Evolutionary conservation across 2,113 vertebrate species (phyloP).

Genomic region (Callipepla californica): DNA sequence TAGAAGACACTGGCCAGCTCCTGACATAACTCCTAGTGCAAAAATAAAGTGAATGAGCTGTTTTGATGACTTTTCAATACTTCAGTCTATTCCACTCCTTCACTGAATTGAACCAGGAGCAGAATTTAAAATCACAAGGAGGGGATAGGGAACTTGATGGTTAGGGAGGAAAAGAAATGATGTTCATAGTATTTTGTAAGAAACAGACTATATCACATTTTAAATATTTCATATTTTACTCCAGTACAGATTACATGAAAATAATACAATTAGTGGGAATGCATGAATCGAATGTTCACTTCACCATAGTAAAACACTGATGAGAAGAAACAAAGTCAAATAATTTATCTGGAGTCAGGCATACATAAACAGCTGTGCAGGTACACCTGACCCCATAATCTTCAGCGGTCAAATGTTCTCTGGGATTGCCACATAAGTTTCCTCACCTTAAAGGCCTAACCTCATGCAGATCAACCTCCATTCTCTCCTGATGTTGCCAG

Average conservation of each 20-base stretch:
- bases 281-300: not conserved
- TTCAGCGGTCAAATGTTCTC: accelerated
- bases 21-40: not conserved
- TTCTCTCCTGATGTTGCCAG: not conserved
- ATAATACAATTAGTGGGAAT: not conserved
- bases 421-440: accelerated
- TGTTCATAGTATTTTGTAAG: not conserved
- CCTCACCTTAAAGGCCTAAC: not conserved
- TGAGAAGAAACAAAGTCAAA: not conserved
- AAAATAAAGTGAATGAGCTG: not conserved
- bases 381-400: not conserved
- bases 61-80: not conserved
- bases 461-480: not conserved
- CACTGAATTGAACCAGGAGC: not conserved
- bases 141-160: not conserved
- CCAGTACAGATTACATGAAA: not conserved
- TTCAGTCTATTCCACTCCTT: not conserved
- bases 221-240: not conserved
- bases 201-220: not conserved
- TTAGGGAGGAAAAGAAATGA: not conserved
- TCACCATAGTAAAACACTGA: not conserved
- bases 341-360: not conserved
- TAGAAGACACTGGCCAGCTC: not conserved
- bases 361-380: accelerated
- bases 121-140: not conserved